Percentiles rank a stretch among this genome's conserved stretches.
These are phyloP conservation scores for Adelosebastes latens DNA, from an alignment of 2,797 vertebrate genomes.

Conservation along the genomic window DNA sequence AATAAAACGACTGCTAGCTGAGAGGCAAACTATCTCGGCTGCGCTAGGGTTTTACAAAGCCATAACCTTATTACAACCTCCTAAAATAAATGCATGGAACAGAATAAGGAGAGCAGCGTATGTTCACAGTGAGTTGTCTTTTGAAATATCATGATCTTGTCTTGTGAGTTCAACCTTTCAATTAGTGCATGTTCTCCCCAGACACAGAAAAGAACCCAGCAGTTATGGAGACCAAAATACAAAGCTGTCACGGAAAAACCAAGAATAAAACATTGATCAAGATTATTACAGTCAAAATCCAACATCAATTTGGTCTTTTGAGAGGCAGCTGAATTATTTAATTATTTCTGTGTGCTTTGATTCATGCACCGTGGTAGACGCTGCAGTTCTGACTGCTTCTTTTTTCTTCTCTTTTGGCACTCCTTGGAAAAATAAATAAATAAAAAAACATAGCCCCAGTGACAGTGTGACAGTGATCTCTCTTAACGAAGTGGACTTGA, in stretches of 20 bases:
- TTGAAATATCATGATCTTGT: neutral
- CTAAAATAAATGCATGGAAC: neutral
- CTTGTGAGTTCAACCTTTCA: neutral
- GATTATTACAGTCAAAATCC: neutral
- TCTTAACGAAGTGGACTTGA: conserved; percentile 41
- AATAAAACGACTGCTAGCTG: conserved; percentile 13
- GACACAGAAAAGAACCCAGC: neutral
- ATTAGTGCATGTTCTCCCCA: neutral
- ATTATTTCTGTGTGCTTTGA: conserved; percentile 12
- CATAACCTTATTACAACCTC: neutral
- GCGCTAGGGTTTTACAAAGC: neutral
- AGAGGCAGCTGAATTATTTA: neutral
- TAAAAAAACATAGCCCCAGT: neutral
- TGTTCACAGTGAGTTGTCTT: neutral
- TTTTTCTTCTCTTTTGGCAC: neutral
- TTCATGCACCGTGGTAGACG: neutral
- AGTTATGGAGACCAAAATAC: neutral
- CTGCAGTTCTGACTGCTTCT: neutral
- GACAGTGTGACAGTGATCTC: conserved; percentile 39
- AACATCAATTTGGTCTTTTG: neutral
- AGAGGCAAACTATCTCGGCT: conserved; percentile 7
- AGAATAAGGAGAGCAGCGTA: neutral
- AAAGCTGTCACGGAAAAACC: neutral
- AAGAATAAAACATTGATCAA: conserved; percentile 2
- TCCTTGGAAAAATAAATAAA: neutral